Evolutionary conservation across 2,797 vertebrate genomes (phyloP), one percentile per base, ranked within the genome.

Genomic region (Pyrrhura leucotis): DNA sequence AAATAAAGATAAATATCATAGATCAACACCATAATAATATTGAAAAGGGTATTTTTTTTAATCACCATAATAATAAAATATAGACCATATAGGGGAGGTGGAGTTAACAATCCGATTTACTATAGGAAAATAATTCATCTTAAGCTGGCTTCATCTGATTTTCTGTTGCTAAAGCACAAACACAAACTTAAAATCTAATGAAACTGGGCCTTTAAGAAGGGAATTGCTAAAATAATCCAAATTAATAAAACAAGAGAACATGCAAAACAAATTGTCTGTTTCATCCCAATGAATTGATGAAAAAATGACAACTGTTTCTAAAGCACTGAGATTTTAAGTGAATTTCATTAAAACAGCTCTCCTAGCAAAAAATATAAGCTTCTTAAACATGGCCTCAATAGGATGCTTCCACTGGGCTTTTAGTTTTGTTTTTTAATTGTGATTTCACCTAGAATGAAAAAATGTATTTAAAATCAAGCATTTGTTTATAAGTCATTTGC

Each of bases 211-310:
- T 87, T 87, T 77, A 87, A 80, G 78, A 92, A 85, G 21, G n/a
- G 48, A 88, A 85, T 72, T 80, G 28, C 39, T 83, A 62, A 50
- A 11, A 81, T 92, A 94, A 96, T 88, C 79, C 59, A n/a, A 54
- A 77, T 50, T 62, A 92, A 65, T 76, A 74, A 51, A 93, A 50
- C 21, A 74, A 77, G n/a, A 53, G 40, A 80, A 72, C 35, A 51
- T 2, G 2, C 9, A 81, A 90, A 88, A 14, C 12, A 62, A 85
- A 62, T 80, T 42, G 9, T 17, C 54, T 3, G 0, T 53, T 93
- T 92, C 25, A 75, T 42, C 16, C 31, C 11, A 47, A 40, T 2
- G 80, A 47, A 72, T 3, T 44, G 53, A 77, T 63, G 37, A 71
- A 82, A 74, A 92, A 68, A 51, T 29, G 0, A 61, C 12, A 72